Evolutionary conservation across 1,140 invertebrate species (phyloP), one percentile per base, ranked within the genome.

Genomic region (Augochlora pura): DNA sequence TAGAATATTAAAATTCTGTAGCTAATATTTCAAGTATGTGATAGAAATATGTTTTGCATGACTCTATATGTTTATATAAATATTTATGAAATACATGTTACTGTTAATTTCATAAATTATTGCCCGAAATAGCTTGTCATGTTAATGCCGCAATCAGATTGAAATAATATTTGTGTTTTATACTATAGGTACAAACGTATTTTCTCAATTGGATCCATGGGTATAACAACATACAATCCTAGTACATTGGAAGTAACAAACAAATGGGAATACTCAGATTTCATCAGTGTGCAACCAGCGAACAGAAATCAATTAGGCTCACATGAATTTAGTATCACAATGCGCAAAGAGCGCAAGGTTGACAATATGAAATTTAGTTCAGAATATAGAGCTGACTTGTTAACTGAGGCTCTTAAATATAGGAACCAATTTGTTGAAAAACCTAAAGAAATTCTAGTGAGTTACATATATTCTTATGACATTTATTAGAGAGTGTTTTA

Each of bases 311-410:
- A 95, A 86, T 62, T 91, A 91, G 93, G 94, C 88, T 91, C 92
- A 85, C 80, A 95, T 91, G 96, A 98, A 91, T 99, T 99, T 91
- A 95, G 96, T 76, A 96, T 99, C 77, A 96, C 96, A 9, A 96
- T 98, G 93, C 96, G 96, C 82, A 98, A 98, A 91, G 97, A 97
- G 52, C 95, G 97, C 92, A 99, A 99, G 94, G 94, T 95, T 66
- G 98, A 99, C 89, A 96, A 96, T 23, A 99, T 99, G 97, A 97
- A 96, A 89, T 99, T 99, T 91, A 99, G 98, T n/a, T 98, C 98
- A 7, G 99, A 99, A 89, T 97, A 98, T 91, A 95, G 99, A 89
- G 95, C 97, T 75, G 95, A 99, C 84, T 95, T 99, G 82, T 93
- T 99, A 32, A 98, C 98, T 21, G 97, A 99, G 88, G 97, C 98